Evolutionary conservation across 2,113 vertebrate species (phyloP), one percentile per base, ranked within the genome.

Genomic region (Saguinus imperator): DNA sequence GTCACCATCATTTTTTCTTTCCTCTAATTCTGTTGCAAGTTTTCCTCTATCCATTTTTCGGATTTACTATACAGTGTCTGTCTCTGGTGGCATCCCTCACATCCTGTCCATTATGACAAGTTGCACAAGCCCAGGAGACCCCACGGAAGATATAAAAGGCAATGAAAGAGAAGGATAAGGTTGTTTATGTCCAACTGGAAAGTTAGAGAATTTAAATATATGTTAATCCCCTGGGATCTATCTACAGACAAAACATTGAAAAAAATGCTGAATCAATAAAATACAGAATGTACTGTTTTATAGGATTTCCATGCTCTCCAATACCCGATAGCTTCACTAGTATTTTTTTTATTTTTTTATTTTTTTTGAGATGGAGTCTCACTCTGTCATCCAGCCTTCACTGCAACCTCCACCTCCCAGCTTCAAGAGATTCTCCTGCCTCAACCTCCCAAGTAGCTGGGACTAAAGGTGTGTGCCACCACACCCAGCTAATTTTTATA

Each of bases 31-130:
- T 5, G 25, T 9, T 35, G 17, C 77, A 10, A 66, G 32, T 35
- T 70, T 82, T 37, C 50, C 13, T 20, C 25, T 0, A 0, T 73
- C 55, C 58, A 13, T 81, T 66, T 43, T 77, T 83, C 37, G 55
- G 68, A 48, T n/a, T 45, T 50, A 21, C 25, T 2, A 0, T 4
- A 17, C 3, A 1, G 77, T 20, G 8, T 75, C 5, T 21, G 35
- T 43, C 21, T 9, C 1, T 9, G 20, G 20, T 23, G 52, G 55
- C 13, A 5, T 55, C n/a, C 40, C 8, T 89, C 58, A 17, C 35
- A 8, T 66, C 48, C 86, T 79, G 14, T 16, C 35, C 1, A 4
- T 9, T 5, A 35, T 13, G 40, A 77, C 61, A 48, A 48, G 10
- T 75, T 20, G 43, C 91, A 72, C 68, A 58, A 45, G 57, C 52